Base-by-base conservation (phyloP, 2,113 vertebrate genomes). In the Cinclus mexicanus region DNA sequence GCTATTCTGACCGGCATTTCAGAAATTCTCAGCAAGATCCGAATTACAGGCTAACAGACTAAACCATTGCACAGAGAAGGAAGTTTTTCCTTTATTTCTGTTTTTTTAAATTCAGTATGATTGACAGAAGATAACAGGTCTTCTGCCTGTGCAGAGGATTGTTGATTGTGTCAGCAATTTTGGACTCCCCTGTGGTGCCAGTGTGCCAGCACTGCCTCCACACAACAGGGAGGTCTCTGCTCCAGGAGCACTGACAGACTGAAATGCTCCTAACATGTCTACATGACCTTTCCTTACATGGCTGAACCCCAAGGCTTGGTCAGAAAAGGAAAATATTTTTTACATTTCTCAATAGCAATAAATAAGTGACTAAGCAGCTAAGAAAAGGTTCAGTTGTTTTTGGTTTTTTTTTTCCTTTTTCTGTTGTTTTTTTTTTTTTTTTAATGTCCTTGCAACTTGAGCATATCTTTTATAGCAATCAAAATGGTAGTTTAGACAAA, bases 371-470 rank as follows among this genome's bases (percentile, higher is more conserved):
- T 53, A 61, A 76, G 49, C 11, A 90, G 29, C 23, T 76, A 87
- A 53, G 67, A 79, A 76, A 60, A 77, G 0, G 1, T 46, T 68
- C 2, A 18, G 13, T 1, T 21, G 46, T 28, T 63, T 29, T 63
- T 41, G 1, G 5, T 29, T 14, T 15, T 5, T 2, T 12, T 25
- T 39, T 12, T n/a, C 0, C 0, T 9, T 4, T 18, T 4, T 3
- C 29, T 31, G 14, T 9, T 16, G 19, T 50, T n/a, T 8, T 4
- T 21, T 3, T 18, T 5, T 13, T 42, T 63, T 33, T 42, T 42
- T 10, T 2, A 22, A n/a, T 63, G 10, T 74, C 26, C 93, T 86
- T 94, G 21, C 21, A 74, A 70, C 9, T 44, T 19, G 8, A 75
- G 35, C 7, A 15, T 67, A 80, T 92, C 12, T 78, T 90, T 89